Base-by-base conservation (phyloP, 30 jellyfish, hydroid and myxozoan genomes). In the Mastigias papua region DNA sequence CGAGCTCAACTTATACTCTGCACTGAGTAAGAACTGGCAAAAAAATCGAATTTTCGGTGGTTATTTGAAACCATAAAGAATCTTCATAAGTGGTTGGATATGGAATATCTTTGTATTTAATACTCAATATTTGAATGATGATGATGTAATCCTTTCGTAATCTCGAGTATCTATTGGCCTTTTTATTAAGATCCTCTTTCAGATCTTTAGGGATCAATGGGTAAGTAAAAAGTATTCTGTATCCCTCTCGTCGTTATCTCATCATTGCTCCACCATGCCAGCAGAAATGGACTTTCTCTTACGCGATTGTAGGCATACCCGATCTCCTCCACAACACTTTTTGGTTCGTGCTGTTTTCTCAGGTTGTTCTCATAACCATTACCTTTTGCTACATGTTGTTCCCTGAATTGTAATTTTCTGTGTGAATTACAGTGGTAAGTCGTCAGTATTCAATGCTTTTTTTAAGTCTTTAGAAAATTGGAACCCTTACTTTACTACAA, bases 71-170 rank as follows among this genome's bases (percentile, higher is more conserved):
- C 54, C 11, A 11, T 3, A 37, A 5, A 37, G 10, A 37, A 5
- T 3, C 11, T 37, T 11, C 54, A 3, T 5, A 37, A 5, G 54
- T 37, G 54, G 54, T 37, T 37, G n/a, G 10, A 37, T 37, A 11
- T 37, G 54, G 54, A 37, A 37, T 37, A 37, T 37, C 54, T 37
- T 37, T 37, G 54, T 11, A 37, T 37, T 3, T 11, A 37, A 37
- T 37, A 37, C 54, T 37, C 54, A 37, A 68, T 68, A 26, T 46
- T 8, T 68, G 32, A 22, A 68, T 68, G 33, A 68, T 68, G 61
- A 31, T 46, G 32, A 27, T 68, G n/a, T 68, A 68, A 68, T 68
- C 80, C 33, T 7, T 46, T 35, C 30, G 16, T 28, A 27, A 31
- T 31, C 61, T 31, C 7, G 9, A 22, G 16, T 68, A 68, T 68